A percentile compares a stretch with the other conserved stretches of the same genome.
Evolutionary conservation across 2,113 vertebrate species (phyloP).

Genomic region (Columba livia): DNA sequence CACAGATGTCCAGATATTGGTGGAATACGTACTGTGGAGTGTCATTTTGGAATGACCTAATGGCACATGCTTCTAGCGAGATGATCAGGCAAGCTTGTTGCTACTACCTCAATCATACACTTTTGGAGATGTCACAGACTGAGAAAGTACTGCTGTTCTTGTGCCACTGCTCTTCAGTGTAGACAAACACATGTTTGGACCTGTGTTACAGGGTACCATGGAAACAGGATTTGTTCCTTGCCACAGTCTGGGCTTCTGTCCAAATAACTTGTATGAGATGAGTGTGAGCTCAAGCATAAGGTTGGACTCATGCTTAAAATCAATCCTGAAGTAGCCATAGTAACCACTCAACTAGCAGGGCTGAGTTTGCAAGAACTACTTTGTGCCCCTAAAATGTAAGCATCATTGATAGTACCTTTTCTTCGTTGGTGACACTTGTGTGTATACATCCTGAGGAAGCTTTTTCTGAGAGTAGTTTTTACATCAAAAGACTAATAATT

Average conservation of each 20-base stretch:
- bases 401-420: not conserved
- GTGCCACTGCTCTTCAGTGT: not conserved
- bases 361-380: not conserved
- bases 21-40: not conserved
- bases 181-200: not conserved
- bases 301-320: not conserved
- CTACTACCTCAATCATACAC: rapidly evolving
- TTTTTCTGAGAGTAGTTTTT: not conserved
- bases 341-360: not conserved
- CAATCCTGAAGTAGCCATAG: not conserved
- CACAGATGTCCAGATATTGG: not conserved
- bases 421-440: not conserved
- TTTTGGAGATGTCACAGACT: not conserved
- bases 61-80: not conserved
- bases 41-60: not conserved
- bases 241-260: not conserved
- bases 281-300: not conserved
- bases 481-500: not conserved
- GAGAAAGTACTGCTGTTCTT: not conserved
- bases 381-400: not conserved
- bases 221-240: not conserved
- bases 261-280: not conserved
- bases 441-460: rapidly evolving
- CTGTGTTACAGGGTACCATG: not conserved
- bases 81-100: not conserved